phyloP scores from a whole-genome alignment of 2,113 vertebrate species.

The Cromileptes altivelis region DNA sequence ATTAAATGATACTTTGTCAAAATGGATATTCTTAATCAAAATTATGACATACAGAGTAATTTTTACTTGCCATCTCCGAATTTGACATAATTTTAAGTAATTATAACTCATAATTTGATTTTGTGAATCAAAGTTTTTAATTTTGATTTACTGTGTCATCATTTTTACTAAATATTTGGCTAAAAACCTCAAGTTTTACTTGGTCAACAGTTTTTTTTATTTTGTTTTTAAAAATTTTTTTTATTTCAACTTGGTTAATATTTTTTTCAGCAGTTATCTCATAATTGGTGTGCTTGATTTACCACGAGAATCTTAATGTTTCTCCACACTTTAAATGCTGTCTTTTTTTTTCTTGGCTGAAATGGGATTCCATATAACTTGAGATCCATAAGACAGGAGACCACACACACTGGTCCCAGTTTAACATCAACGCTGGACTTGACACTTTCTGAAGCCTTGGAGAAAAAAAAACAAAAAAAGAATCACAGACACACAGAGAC shows the following conservation, averaged over 20 bases:
- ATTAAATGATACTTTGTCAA: too few species aligned
- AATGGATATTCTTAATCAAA: too few species aligned
- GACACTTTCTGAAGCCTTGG: background rate
- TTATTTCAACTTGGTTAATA: too few species aligned
- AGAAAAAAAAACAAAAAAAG: background rate
- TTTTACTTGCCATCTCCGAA: too few species aligned
- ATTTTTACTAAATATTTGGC: background rate
- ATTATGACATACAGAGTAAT: too few species aligned
- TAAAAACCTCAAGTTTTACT: background rate
- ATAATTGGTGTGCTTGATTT: background rate
- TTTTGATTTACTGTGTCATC: background rate
- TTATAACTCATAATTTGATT: background rate
- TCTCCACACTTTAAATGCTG: too few species aligned
- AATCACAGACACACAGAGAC: background rate
- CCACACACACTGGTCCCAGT: background rate
- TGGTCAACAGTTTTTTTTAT: too few species aligned
- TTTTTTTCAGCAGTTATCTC: background rate
- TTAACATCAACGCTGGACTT: background rate
- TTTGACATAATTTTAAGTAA: too few species aligned
- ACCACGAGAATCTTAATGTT: too few species aligned
- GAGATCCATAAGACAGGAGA: constrained; percentile 13
- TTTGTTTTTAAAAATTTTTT: too few species aligned
- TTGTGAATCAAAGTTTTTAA: background rate
- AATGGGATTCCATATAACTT: constrained; percentile 19
- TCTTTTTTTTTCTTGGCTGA: background rate